phyloP scores from a whole-genome alignment of 2,888 invertebrate genomes.

The Agriotes lineatus region DNA sequence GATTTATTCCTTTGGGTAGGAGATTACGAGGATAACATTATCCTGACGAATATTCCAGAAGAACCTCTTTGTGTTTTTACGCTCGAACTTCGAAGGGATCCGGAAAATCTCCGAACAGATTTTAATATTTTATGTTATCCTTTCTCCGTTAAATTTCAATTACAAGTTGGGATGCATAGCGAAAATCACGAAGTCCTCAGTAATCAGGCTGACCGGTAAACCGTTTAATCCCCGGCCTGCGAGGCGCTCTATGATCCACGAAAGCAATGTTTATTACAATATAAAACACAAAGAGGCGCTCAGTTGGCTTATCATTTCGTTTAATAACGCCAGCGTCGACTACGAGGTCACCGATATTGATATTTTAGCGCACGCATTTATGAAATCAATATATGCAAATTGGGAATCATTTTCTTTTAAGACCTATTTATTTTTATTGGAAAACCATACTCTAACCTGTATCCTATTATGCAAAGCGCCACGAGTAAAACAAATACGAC shows the following conservation, averaged over 20 bases:
- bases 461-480: constrained; percentile 10
- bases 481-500: too few relatives aligned
- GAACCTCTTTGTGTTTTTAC: constrained; percentile 13
- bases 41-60: constrained; percentile 41
- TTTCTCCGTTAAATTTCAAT: constrained; percentile 17
- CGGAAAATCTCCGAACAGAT: not conserved
- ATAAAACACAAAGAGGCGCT: constrained; percentile 50
- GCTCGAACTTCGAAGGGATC: not conserved
- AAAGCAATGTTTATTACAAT: constrained; percentile 45
- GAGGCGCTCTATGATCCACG: constrained; percentile 22
- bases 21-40: constrained; percentile 49
- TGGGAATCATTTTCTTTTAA: constrained; percentile 49
- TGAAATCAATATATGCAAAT: constrained; percentile 54
- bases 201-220: constrained; percentile 46
- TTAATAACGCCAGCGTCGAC: constrained; percentile 50
- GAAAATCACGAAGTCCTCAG: constrained; percentile 5
- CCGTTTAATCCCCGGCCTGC: constrained; percentile 38
- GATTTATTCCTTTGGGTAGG: constrained; percentile 53
- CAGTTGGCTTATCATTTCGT: constrained; percentile 48
- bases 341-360: constrained; percentile 47
- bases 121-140: constrained; percentile 21
- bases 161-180: constrained; percentile 5
- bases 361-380: constrained; percentile 50
- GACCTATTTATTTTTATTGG: constrained; percentile 51
- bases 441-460: constrained; percentile 40